A percentile compares a stretch with the other conserved stretches of the same genome.
Conservation (phyloP, 2,888 invertebrate genomes). For the Habrosyne pyritoides region DNA sequence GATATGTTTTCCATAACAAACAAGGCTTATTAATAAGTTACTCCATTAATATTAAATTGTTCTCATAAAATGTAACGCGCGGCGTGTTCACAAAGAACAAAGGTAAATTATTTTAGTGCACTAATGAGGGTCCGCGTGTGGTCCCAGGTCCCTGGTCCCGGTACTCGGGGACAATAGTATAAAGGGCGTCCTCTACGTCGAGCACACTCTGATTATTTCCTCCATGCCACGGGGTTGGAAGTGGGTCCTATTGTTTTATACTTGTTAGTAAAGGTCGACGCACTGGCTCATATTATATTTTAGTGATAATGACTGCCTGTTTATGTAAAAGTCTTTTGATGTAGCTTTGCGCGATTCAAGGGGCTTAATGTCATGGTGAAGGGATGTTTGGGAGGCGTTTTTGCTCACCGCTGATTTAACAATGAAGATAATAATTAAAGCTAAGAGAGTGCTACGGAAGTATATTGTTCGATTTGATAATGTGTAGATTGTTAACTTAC, state of each 20-base stretch:
- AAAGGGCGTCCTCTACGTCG: conserved; percentile 48
- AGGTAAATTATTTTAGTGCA: conserved; percentile 61
- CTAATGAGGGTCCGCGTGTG: conserved; percentile 55
- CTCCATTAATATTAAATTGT: conserved; percentile 36
- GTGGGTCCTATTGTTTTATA: conserved; percentile 50
- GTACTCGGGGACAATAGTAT: conserved; percentile 48
- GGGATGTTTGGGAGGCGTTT: background rate
- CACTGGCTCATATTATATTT: conserved; percentile 29
- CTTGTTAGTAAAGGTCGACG: conserved; percentile 56
- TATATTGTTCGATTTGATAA: background rate
- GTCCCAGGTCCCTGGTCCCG: conserved; percentile 29
- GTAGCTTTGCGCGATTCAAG: background rate
- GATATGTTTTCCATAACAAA: conserved; percentile 23
- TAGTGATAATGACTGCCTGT: conserved; percentile 30
- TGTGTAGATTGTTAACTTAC: background rate
- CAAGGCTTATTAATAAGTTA: conserved; percentile 16
- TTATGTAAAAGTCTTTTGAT: conserved; percentile 18
- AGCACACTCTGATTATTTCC: conserved; percentile 67
- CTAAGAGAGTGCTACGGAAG: background rate
- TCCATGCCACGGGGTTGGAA: conserved; percentile 46
- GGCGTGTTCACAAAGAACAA: conserved; percentile 33
- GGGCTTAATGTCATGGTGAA: background rate
- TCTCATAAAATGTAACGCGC: conserved; percentile 25
- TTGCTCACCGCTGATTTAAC: background rate
- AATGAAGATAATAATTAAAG: background rate